These are phyloP conservation scores for Calidris pygmaea DNA, from an alignment of 2,113 vertebrate species.

Conservation along the genomic window DNA sequence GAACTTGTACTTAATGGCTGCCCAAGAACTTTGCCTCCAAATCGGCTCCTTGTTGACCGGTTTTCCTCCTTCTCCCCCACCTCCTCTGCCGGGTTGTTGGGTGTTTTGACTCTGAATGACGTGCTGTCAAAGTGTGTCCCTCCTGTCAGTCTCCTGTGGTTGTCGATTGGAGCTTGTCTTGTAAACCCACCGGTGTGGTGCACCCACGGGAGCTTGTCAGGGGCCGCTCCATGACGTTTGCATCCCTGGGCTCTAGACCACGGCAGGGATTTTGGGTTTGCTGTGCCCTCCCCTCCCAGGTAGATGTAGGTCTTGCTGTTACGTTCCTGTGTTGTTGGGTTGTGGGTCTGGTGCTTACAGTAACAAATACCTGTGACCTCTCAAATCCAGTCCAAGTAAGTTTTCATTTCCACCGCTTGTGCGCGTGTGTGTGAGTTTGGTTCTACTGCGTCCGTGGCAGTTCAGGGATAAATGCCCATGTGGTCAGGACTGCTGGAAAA, in stretches of 20 bases:
- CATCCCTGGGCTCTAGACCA: neutral
- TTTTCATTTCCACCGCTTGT: neutral
- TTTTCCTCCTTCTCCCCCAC: neutral
- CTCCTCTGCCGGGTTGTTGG: fast-evolving
- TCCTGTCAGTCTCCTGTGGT: fast-evolving
- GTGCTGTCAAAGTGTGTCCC: neutral
- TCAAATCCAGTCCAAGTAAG: neutral
- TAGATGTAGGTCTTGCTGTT: neutral
- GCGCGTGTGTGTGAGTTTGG: neutral
- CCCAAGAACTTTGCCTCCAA: neutral
- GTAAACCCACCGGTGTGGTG: neutral
- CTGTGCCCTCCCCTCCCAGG: neutral
- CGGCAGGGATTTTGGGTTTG: neutral
- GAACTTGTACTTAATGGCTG: constrained; percentile 9
- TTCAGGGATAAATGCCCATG: neutral
- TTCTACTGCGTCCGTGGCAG: neutral
- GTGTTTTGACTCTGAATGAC: neutral
- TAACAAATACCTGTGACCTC: neutral
- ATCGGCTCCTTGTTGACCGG: neutral
- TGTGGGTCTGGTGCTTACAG: neutral
- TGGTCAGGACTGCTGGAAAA: neutral
- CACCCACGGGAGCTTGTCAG: fast-evolving
- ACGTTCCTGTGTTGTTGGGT: neutral
- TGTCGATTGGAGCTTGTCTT: neutral
- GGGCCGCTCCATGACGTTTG: fast-evolving